Base-by-base conservation (phyloP, 2,888 invertebrate genomes). In the Steinernema carpocapsae region DNA sequence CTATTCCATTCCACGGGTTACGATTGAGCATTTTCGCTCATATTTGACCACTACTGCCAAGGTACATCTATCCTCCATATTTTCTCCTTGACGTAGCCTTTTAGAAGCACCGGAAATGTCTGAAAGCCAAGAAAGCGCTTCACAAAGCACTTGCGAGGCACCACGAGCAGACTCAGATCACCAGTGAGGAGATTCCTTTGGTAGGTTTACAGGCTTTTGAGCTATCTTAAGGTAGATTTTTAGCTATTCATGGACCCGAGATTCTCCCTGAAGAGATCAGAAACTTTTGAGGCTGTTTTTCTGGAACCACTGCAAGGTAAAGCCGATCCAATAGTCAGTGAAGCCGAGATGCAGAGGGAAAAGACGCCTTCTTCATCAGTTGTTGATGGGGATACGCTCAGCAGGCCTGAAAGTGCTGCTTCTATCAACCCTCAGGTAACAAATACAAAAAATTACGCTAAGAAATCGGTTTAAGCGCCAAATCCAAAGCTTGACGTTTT, bases 11-110 rank as follows among this genome's bases (percentile, higher is more conserved):
- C 80, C 80, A n/a, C 71, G 64, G 59, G 76, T 80, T 52, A 75
- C 72, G 19, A 91, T 92, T 87, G 91, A 92, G 59, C 93, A 95
- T 89, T 96, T 97, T 89, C 93, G 94, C 82, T 90, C 91, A 42
- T 97, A 97, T 88, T 90, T 95, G 72, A 74, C 79, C n/a, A 80
- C 78, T 10, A 85, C 85, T 14, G 82, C 79, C 56, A 84, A 85
- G 78, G 83, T 83, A 45, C 10, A 72, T 6, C 14, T 14, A 1
- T 4, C 10, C 24, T 3, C 12, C 6, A 10, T 64, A 0, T 64
- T 56, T 26, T 14, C 19, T 37, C 37, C n/a, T 24, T 56, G 42
- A 56, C 10, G 37, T n/a, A n/a, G n/a, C 3, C 10, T 77, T 82
- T 45, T 77, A 85, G 85, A 81, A 83, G 43, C 84, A 85, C 79